Conservation (phyloP, 2,797 vertebrate genomes). For the Semotilus atromaculatus region DNA sequence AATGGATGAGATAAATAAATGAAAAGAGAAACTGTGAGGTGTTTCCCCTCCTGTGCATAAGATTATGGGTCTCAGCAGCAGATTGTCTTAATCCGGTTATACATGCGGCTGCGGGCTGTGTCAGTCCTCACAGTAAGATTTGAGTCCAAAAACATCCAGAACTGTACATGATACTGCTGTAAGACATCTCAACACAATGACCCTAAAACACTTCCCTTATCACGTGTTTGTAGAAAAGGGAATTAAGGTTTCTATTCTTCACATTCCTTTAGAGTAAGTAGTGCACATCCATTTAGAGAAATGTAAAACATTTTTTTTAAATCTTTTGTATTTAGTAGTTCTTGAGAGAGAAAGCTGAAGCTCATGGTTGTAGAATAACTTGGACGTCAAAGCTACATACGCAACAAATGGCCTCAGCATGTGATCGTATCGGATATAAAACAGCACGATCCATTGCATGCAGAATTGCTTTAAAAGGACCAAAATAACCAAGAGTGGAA, state of each 20-base stretch:
- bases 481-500: conserved; percentile 41
- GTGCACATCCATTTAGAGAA: background rate
- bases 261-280: background rate
- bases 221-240: conserved; percentile 8
- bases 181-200: conserved; percentile 41
- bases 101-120: conserved; percentile 56
- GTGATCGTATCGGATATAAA: conserved; percentile 25
- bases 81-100: conserved; percentile 72
- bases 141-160: conserved; percentile 28
- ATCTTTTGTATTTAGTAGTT: background rate
- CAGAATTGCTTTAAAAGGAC: conserved; percentile 47
- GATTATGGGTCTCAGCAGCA: conserved; percentile 65
- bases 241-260: background rate
- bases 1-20: conserved; percentile 63
- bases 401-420: conserved; percentile 35
- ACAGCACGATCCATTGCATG: conserved; percentile 40
- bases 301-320: background rate
- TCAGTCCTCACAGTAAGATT: conserved; percentile 52
- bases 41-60: conserved; percentile 61
- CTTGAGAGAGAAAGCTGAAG: background rate
- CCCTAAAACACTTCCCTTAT: conserved; percentile 27
- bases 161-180: conserved; percentile 8
- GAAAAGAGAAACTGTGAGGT: conserved; percentile 51
- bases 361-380: background rate
- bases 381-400: background rate